Base-by-base conservation (phyloP, 2,888 invertebrate genomes). In the Phortica magna region DNA sequence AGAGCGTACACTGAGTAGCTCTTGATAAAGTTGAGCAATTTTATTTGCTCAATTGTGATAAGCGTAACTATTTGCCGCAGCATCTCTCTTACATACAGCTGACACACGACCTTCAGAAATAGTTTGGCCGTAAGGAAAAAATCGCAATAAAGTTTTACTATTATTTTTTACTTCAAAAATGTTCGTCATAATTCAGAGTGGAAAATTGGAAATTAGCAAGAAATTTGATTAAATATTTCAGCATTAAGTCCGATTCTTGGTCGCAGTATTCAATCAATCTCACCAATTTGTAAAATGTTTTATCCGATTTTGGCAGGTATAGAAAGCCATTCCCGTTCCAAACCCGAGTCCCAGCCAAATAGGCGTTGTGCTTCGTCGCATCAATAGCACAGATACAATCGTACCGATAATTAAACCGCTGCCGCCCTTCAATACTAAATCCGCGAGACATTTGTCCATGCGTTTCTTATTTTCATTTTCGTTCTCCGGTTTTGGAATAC, bases 291-390 rank as follows among this genome's bases (percentile, higher is more conserved):
- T 55, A 7, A 7, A n/a, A n/a, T 19, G 55, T n/a, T 55, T 53
- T 7, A 55, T n/a, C 10, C 80, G 79, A 12, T 61, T 57, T 14
- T 76, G 76, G 61, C 80, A 80, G 41, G 78, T 75, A 59, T 80
- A 78, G 64, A 77, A 80, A 61, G 80, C 80, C 43, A 81, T 7
- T 10, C 81, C 81, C 71, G 75, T 57, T 10, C 81, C 81, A 41
- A 81, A 59, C 1, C 81, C 81, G 55, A 81, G n/a, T 7, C 81
- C 79, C 55, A 81, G 61, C 81, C 81, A 81, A n/a, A 81, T 73
- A 3, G 81, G 81, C 55, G 76, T 79, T 12, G 76, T 78, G 12
- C 79, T 77, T 3, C 81, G 79, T 0, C 81, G 79, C 10, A 77
- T 77, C 22, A 81, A 77, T 31, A 64, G 76, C 14, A 81, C 5